Percentiles rank a stretch among this genome's conserved stretches.
Evolutionary conservation across 2,888 invertebrate species (phyloP).

Genomic region (Tyria jacobaeae): DNA sequence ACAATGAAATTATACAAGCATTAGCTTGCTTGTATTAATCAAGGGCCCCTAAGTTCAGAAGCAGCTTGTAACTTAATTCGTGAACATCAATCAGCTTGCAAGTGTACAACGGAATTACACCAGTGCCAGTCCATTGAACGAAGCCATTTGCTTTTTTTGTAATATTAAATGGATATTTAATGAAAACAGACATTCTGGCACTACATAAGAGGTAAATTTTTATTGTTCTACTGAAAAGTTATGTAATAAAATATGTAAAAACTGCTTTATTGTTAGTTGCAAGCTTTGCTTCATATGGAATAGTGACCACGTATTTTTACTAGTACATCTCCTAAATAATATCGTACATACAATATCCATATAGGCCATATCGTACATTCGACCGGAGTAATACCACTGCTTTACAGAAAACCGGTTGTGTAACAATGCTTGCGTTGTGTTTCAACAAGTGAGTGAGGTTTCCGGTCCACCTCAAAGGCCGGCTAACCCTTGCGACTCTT

Average conservation of each 20-base stretch:
- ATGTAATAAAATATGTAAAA: not conserved
- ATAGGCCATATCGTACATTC: too few species aligned
- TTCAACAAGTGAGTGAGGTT: too few species aligned
- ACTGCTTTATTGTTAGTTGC: not conserved
- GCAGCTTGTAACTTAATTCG: constrained; percentile 42
- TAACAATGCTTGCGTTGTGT: too few species aligned
- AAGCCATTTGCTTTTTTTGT: constrained; percentile 32
- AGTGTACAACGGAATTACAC: constrained; percentile 26
- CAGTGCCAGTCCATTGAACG: constrained; percentile 31
- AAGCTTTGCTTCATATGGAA: not conserved
- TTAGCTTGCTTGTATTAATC: constrained; percentile 40
- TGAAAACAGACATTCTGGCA: constrained; percentile 15
- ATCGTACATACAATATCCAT: too few species aligned
- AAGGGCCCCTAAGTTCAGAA: constrained; percentile 30
- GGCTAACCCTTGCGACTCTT: too few species aligned
- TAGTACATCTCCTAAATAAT: too few species aligned
- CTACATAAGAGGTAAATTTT: not conserved
- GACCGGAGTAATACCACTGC: too few species aligned
- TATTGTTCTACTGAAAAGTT: not conserved
- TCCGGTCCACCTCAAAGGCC: too few species aligned
- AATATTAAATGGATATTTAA: constrained; percentile 15
- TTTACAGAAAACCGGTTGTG: too few species aligned
- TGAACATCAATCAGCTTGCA: constrained; percentile 36
- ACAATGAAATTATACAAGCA: constrained; percentile 39
- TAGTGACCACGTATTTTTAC: too few species aligned